Percentiles rank a stretch among this genome's conserved stretches.
These are phyloP conservation scores for Cerceris rybyensis DNA, from an alignment of 2,888 invertebrate species.

Conservation along the genomic window DNA sequence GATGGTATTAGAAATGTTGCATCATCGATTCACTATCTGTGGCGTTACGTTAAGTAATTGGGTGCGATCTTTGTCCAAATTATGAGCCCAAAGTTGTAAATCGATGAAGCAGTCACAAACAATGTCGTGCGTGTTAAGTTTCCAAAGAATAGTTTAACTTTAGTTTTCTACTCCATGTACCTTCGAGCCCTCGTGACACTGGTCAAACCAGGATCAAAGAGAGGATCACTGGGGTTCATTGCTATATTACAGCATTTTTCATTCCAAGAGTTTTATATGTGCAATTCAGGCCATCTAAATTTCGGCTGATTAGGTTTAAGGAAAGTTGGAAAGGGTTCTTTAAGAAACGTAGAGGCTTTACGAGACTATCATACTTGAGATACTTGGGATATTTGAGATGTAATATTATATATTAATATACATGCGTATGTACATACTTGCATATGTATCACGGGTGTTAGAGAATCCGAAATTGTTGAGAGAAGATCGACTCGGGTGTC, in stretches of 20 bases:
- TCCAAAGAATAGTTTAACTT: constrained; percentile 31
- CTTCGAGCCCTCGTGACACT: constrained; percentile 20
- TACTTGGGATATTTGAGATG: neutral
- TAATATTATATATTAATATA: neutral
- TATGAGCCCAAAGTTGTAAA: constrained; percentile 5
- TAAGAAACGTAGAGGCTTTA: constrained; percentile 17
- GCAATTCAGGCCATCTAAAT: constrained; percentile 13
- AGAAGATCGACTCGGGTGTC: neutral
- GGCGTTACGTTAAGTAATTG: neutral
- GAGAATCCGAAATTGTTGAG: too few species aligned
- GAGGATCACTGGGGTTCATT: constrained; percentile 4
- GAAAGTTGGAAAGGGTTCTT: constrained; percentile 10
- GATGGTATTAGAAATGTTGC: too few species aligned
- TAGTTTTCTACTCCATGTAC: constrained; percentile 40
- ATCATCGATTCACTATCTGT: neutral
- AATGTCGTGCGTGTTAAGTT: constrained; percentile 13
- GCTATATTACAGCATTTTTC: constrained; percentile 11
- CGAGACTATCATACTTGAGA: neutral
- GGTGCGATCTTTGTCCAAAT: neutral
- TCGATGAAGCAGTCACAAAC: constrained; percentile 11
- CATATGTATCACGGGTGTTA: neutral
- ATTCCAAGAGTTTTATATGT: constrained; percentile 38
- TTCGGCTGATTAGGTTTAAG: constrained; percentile 30
- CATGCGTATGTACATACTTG: constrained; percentile 28
- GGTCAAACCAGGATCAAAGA: neutral